A percentile compares a stretch with the other conserved stretches of the same genome.
phyloP scores from a whole-genome alignment of 2,797 vertebrate genomes.

The Hylomyscus alleni region DNA sequence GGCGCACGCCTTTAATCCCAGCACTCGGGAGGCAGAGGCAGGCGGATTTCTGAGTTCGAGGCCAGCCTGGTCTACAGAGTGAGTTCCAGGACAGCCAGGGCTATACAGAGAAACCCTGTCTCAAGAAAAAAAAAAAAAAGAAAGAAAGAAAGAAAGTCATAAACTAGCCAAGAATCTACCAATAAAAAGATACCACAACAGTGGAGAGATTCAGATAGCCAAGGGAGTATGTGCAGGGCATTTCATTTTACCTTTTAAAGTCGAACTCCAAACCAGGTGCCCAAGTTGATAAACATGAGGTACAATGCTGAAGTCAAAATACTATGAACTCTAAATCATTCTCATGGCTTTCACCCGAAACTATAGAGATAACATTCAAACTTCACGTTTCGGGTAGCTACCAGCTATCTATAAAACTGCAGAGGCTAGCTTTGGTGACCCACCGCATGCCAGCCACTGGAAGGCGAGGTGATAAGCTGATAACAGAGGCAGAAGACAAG shows the following conservation, averaged over 20 bases:
- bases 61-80: no score
- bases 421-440: slow-evolving; percentile 24
- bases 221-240: neutral
- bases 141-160: neutral
- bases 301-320: slow-evolving; percentile 29
- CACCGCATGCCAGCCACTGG: neutral
- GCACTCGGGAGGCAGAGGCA: no score
- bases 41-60: no score
- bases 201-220: neutral
- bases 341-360: slow-evolving; percentile 46
- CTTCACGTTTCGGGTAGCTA: neutral
- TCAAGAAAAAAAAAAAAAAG: no score
- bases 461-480: slow-evolving; percentile 34
- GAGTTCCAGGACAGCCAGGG: no score
- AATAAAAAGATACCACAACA: neutral
- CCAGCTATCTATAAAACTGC: slow-evolving; percentile 5
- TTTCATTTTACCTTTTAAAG: slow-evolving; percentile 34
- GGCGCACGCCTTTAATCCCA: no score
- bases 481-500: slow-evolving; percentile 60
- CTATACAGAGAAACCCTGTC: no score
- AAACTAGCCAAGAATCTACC: slow-evolving; percentile 11
- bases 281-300: slow-evolving; percentile 20
- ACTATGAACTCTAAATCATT: slow-evolving; percentile 1
- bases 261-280: neutral
- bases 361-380: neutral